Evolutionary conservation across 2,113 vertebrate genomes (phyloP).

Genomic region (Jacana jacana): DNA sequence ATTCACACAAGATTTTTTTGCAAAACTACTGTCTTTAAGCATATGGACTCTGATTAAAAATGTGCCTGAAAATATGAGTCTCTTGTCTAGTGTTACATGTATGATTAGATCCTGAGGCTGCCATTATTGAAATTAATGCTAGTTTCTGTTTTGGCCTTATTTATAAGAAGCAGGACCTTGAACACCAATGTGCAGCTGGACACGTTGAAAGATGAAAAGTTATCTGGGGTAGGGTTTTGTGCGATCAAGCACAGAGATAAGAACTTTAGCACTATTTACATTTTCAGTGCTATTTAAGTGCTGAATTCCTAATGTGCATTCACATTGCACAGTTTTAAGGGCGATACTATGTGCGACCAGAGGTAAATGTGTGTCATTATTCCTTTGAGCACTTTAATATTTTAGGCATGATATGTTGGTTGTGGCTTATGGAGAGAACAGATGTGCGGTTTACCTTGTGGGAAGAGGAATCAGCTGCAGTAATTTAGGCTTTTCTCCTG

Average conservation of each 20-base stretch:
- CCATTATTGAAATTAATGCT: neutral
- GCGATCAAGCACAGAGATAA: neutral
- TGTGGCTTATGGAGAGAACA: neutral
- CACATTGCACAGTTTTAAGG: neutral
- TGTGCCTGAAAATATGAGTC: neutral
- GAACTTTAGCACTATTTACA: neutral
- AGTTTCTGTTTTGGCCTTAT: neutral
- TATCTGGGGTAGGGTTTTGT: neutral
- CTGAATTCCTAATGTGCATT: neutral
- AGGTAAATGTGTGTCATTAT: neutral
- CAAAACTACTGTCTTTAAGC: neutral
- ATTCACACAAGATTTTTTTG: neutral
- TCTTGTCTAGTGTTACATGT: neutral
- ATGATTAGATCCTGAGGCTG: neutral
- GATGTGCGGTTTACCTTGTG: neutral
- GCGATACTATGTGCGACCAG: neutral
- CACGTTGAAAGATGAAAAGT: neutral
- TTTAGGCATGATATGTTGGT: neutral
- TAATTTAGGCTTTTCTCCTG: neutral
- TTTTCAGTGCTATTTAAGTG: neutral
- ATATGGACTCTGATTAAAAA: neutral
- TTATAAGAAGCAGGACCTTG: neutral
- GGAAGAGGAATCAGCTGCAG: neutral
- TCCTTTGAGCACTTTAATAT: slow-evolving; percentile 8
- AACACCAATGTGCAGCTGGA: neutral